phyloP scores from a whole-genome alignment of 2,797 vertebrate species.

The Coilia nasus region DNA sequence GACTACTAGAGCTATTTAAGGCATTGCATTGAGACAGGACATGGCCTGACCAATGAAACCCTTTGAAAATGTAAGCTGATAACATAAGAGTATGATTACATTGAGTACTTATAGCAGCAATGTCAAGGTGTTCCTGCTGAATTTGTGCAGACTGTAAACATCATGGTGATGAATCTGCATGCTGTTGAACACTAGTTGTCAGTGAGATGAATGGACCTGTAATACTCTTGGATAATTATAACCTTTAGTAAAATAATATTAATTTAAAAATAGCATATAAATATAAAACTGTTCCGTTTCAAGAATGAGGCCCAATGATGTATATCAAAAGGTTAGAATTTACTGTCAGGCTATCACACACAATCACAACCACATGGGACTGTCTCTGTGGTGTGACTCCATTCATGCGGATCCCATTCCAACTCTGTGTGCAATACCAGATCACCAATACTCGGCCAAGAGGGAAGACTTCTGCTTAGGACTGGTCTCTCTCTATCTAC shows the following conservation, averaged over 20 bases:
- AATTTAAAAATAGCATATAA: not conserved
- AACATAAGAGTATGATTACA: not conserved
- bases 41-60: not conserved
- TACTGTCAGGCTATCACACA: not conserved
- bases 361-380: not conserved
- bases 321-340: not conserved
- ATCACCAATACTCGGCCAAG: not conserved
- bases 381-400: not conserved
- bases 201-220: not conserved
- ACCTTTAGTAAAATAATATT: not conserved
- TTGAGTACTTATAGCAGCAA: not conserved
- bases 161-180: not conserved
- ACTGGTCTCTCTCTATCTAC: not conserved
- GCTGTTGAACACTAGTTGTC: not conserved
- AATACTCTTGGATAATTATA: not conserved
- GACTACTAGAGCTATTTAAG: not conserved
- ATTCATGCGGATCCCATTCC: not conserved
- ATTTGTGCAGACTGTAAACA: not conserved
- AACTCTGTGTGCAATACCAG: not conserved
- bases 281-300: not conserved
- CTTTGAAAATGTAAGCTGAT: conserved; percentile 5
- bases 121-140: not conserved
- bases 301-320: conserved; percentile 3
- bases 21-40: not conserved
- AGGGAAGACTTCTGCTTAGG: not conserved